Conservation (phyloP, 2,888 invertebrate species). For the Dryomyza anilis region DNA sequence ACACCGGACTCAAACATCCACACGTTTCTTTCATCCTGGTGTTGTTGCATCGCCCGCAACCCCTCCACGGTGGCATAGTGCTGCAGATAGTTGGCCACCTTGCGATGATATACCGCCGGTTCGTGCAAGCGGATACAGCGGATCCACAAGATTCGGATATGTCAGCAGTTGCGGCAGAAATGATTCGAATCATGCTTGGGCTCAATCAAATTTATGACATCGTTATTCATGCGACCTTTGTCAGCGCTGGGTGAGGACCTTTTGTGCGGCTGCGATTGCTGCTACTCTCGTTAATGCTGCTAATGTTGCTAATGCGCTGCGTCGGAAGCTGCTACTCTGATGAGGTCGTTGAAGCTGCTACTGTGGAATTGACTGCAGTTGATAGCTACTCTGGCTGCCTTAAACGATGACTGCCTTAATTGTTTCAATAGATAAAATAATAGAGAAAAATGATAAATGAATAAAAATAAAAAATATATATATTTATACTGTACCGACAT, state of each 20-base stretch:
- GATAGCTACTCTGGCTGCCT: no score
- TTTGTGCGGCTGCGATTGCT: constrained; percentile 22
- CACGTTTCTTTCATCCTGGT: no score
- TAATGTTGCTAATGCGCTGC: no score
- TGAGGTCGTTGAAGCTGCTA: constrained; percentile 20
- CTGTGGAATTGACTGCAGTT: no score
- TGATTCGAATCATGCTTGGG: constrained; percentile 99
- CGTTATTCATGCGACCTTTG: constrained; percentile 99
- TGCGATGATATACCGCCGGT: constrained; percentile 99
- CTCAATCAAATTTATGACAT: constrained; percentile 99
- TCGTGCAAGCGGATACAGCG: constrained; percentile 99
- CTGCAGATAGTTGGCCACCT: constrained; percentile 98
- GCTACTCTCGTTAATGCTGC: constrained; percentile 24
- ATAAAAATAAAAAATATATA: no score
- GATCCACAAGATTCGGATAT: constrained; percentile 99
- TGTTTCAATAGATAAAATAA: no score
- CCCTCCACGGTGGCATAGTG: constrained; percentile 99
- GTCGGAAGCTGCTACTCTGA: no score
- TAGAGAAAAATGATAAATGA: no score
- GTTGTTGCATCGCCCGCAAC: constrained; percentile 85
- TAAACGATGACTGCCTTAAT: no score
- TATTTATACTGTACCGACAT: no score
- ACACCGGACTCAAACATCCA: background rate
- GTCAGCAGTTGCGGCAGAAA: constrained; percentile 99
- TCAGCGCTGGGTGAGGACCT: constrained; percentile 99